phyloP scores from a whole-genome alignment of 2,113 vertebrate genomes.

The Sinocyclocheilus maitianheensis region DNA sequence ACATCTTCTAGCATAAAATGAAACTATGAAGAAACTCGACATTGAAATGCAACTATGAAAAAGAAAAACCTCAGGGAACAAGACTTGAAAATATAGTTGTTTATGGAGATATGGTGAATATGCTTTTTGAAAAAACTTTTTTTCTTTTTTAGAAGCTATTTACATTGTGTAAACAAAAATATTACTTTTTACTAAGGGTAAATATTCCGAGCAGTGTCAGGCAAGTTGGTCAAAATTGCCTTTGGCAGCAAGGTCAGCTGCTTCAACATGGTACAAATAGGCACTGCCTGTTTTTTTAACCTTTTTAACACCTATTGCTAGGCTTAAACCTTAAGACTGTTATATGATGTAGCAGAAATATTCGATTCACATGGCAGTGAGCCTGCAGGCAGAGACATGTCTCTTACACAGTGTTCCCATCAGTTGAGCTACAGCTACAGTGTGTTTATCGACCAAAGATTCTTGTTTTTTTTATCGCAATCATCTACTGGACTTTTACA shows the following conservation, averaged over 20 bases:
- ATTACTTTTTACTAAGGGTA: background rate
- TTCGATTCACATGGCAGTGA: constrained; percentile 9
- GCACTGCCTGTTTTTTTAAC: constrained; percentile 1
- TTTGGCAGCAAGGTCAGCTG: background rate
- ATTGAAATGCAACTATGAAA: too few species aligned
- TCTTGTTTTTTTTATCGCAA: too few species aligned
- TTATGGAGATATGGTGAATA: too few species aligned
- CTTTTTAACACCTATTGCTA: constrained; percentile 1
- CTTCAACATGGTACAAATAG: background rate
- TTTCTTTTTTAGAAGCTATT: background rate
- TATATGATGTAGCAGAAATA: background rate
- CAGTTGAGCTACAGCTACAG: constrained; percentile 11
- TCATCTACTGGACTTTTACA: too few species aligned
- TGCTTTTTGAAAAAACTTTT: too few species aligned
- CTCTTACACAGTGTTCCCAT: background rate
- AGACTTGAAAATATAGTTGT: too few species aligned
- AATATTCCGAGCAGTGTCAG: background rate
- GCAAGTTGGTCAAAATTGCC: background rate
- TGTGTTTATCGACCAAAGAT: constrained; percentile 14
- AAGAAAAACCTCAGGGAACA: too few species aligned
- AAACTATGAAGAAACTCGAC: too few species aligned
- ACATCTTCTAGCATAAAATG: background rate
- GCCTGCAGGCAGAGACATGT: background rate
- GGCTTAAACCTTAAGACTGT: background rate
- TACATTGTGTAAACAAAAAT: background rate